Base-by-base conservation (phyloP, 2,888 invertebrate species). In the Hirtodrosophila trivittata region DNA sequence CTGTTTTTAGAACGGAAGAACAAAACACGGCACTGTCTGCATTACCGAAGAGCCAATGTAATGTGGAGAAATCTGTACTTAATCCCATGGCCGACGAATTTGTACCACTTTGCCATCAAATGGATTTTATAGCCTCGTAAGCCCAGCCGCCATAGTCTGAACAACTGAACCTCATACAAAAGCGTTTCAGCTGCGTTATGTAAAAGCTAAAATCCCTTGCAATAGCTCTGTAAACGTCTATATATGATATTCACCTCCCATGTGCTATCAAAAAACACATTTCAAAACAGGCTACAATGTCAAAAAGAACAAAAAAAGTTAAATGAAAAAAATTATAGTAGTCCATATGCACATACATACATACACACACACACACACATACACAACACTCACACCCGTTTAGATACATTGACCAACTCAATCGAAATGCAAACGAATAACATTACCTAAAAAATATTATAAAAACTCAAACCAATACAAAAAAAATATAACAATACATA, bases 81-180 rank as follows among this genome's bases (percentile, higher is more conserved):
- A 97, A 97, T 92, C 96, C 96, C 0, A 92, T 96, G 75, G 97
- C 97, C 0, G 95, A 95, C 0, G 96, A 97, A 91, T 97, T 97
- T 86, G 93, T 97, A 55, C 97, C 97, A 74, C 89, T 77, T 59
- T 77, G 82, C 73, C 89, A 85, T 56, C 76, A 89, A 51, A 73
- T 90, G 43, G 89, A 89, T 50, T 77, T 88, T 49, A 84, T 84
- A 37, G 78, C 87, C 66, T 89, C 90, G 56, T 89, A 89, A 89
- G 66, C 65, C 51, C 46, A 52, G 47, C 72, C 66, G 52, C 43
- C 42, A 66, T 42, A 66, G 67, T 72, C 85, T 69, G 63, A 75
- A 71, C 67, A 60, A 66, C 46, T 57, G 51, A 70, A 78, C 71
- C 71, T 77, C 77, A 86, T 56, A 49, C 43, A 56, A 45, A 39